These are phyloP conservation scores for Tachina lurida DNA, from an alignment of 2,888 invertebrate genomes.

Conservation along the genomic window DNA sequence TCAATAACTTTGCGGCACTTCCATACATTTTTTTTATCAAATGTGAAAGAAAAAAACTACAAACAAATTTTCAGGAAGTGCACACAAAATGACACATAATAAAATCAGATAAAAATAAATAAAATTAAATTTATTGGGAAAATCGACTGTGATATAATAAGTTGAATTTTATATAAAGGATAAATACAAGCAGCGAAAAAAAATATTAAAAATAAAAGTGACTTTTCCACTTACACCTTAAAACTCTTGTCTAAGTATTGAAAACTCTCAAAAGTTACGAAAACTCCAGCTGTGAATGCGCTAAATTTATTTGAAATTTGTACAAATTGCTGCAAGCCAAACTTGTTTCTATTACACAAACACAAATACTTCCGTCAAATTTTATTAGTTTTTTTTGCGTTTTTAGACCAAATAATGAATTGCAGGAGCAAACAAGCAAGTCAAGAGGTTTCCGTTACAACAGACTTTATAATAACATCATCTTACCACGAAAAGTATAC, in stretches of 20 bases:
- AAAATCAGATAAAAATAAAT: neutral
- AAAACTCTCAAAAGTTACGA: slow-evolving; percentile 12
- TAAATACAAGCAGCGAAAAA: neutral
- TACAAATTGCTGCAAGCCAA: slow-evolving; percentile 27
- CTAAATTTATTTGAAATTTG: slow-evolving; percentile 37
- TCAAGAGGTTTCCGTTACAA: slow-evolving; percentile 75
- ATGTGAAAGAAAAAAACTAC: neutral
- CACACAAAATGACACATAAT: slow-evolving; percentile 19
- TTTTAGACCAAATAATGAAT: slow-evolving; percentile 52
- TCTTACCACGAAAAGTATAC: slow-evolving; percentile 2
- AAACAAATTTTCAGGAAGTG: slow-evolving; percentile 42
- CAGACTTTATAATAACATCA: slow-evolving; percentile 35
- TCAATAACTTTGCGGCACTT: slow-evolving; percentile 4
- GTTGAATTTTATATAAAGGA: slow-evolving; percentile 43
- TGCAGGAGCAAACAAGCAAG: slow-evolving; percentile 73
- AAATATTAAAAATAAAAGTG: slow-evolving; percentile 9
- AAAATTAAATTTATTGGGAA: slow-evolving; percentile 29
- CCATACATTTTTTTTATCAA: neutral
- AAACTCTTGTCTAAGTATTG: slow-evolving; percentile 9
- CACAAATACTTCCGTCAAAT: slow-evolving; percentile 69
- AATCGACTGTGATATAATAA: slow-evolving; percentile 64
- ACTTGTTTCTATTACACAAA: slow-evolving; percentile 35
- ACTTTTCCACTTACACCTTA: slow-evolving; percentile 51
- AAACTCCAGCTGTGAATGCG: slow-evolving; percentile 14
- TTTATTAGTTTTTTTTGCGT: slow-evolving; percentile 66